phyloP scores from a whole-genome alignment of 2,113 vertebrate species.

The Cyanoderma ruficeps region DNA sequence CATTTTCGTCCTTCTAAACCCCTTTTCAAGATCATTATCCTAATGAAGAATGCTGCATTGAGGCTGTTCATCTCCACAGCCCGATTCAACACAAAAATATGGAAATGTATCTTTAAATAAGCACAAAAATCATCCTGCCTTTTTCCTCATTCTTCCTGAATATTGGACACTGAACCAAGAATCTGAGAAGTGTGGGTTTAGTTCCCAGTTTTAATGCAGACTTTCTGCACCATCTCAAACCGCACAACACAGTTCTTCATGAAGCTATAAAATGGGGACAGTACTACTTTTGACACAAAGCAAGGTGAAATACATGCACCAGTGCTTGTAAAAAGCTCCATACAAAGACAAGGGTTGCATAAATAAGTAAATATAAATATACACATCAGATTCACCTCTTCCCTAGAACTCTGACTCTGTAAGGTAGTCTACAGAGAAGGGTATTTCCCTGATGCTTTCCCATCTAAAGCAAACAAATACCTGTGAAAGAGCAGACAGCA shows the following conservation, averaged over 20 bases:
- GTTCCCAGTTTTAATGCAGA: not conserved
- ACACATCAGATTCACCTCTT: not conserved
- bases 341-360: not conserved
- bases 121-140: not conserved
- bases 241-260: not conserved
- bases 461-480: not conserved
- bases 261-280: not conserved
- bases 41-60: not conserved
- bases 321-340: not conserved
- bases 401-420: not conserved
- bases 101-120: not conserved
- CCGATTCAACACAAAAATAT: not conserved
- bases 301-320: not conserved
- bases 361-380: conserved; percentile 1
- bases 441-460: not conserved
- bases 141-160: not conserved
- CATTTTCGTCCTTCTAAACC: not conserved
- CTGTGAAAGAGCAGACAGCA: conserved; percentile 19
- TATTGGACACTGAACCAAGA: not conserved
- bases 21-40: not conserved
- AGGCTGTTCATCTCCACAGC: not conserved
- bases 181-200: not conserved
- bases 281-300: not conserved
- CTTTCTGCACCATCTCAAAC: not conserved
- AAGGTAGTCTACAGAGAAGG: not conserved